Conservation (phyloP, 2,888 invertebrate species). For the Tipula confusa region DNA sequence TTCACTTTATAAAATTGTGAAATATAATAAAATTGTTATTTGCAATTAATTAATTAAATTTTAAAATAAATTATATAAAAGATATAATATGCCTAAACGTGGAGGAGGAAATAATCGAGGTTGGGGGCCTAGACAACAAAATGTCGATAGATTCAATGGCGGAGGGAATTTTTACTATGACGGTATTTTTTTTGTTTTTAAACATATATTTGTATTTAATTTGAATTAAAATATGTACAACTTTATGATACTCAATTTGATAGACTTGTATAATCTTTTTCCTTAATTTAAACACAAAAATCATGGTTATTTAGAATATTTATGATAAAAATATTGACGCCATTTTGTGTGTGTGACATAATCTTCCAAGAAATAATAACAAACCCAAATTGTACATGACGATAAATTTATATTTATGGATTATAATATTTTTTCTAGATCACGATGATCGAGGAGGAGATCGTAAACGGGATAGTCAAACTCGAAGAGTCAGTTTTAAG, state of each 20-base stretch:
- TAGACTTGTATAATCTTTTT: no score
- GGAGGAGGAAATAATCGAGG: background rate
- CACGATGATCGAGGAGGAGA: constrained; percentile 40
- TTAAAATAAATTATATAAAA: no score
- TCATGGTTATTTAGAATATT: no score
- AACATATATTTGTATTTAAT: background rate
- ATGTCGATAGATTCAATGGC: background rate
- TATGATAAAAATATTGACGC: background rate
- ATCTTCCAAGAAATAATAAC: background rate
- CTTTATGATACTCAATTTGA: no score
- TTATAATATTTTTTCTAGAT: no score
- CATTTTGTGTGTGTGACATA: background rate
- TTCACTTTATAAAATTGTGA: no score
- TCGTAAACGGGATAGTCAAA: constrained; percentile 38
- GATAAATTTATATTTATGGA: no score
- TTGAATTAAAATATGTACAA: background rate
- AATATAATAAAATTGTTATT: no score
- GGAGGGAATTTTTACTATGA: background rate
- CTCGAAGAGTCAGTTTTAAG: constrained; percentile 49
- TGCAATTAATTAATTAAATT: no score
- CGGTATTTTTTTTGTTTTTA: background rate
- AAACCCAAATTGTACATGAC: no score
- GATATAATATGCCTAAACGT: background rate
- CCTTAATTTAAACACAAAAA: no score
- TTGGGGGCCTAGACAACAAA: background rate